Conservation (phyloP, 1,140 invertebrate species). For the Teleogryllus occipitalis region DNA sequence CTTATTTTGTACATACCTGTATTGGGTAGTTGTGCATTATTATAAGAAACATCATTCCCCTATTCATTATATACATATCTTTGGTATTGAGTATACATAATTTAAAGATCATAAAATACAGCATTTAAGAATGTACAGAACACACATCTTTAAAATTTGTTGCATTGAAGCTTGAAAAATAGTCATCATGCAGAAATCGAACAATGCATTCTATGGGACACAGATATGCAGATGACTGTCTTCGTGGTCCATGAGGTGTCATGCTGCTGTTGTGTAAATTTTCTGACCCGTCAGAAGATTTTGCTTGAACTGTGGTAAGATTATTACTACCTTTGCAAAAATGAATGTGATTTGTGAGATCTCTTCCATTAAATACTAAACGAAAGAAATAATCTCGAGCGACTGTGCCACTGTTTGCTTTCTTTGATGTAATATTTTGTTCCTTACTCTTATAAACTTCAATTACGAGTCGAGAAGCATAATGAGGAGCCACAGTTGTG, state of each 20-base stretch:
- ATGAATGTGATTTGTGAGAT: conserved; percentile 68
- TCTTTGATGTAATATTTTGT: conserved; percentile 14
- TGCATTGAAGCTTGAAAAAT: conserved; percentile 67
- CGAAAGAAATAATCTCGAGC: conserved; percentile 69
- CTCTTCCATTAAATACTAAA: conserved; percentile 75
- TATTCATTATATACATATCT: no score
- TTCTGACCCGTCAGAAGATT: not conserved
- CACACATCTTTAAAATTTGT: conserved; percentile 82
- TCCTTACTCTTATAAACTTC: conserved; percentile 63
- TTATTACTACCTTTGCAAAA: conserved; percentile 57
- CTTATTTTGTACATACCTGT: no score
- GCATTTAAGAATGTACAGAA: conserved; percentile 9
- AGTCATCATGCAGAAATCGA: conserved; percentile 74
- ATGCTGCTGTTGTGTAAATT: not conserved
- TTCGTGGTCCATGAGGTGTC: conserved; percentile 8
- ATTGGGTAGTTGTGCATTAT: no score
- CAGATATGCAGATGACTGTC: conserved; percentile 37
- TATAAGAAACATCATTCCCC: no score
- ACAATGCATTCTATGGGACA: conserved; percentile 80
- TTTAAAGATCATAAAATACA: no score
- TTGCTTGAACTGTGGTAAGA: not conserved
- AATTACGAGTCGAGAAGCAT: conserved; percentile 76
- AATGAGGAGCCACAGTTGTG: conserved; percentile 54
- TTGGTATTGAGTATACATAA: no score
- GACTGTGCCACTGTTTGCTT: conserved; percentile 29